These are phyloP conservation scores for Achlya flavicornis DNA, from an alignment of 2,888 invertebrate species.

Conservation along the genomic window DNA sequence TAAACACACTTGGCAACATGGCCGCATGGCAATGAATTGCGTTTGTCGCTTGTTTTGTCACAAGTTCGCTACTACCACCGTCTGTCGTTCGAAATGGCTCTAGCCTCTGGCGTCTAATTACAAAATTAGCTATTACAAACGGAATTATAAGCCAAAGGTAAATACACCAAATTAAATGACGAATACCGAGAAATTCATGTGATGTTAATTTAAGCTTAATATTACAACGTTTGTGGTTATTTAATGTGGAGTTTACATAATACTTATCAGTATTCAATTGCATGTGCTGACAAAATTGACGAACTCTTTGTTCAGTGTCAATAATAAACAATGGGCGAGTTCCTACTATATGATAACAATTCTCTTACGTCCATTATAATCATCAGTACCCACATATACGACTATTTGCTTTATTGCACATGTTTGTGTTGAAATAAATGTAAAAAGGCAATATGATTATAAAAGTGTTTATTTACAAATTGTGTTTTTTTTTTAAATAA, in stretches of 20 bases:
- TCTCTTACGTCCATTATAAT: background rate
- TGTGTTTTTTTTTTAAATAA: slow-evolving; percentile 24
- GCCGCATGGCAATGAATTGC: background rate
- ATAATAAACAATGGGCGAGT: background rate
- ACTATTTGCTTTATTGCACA: background rate
- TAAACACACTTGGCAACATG: background rate
- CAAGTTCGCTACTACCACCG: slow-evolving; percentile 7
- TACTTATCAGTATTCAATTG: background rate
- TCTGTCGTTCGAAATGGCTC: slow-evolving; percentile 7
- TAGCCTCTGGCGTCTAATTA: slow-evolving; percentile 10
- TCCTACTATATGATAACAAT: background rate
- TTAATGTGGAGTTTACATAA: background rate
- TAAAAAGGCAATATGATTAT: background rate
- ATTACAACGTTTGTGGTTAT: slow-evolving; percentile 4
- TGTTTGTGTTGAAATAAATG: background rate
- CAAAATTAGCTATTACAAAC: slow-evolving; percentile 12
- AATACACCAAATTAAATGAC: slow-evolving; percentile 9
- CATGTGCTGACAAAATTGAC: background rate
- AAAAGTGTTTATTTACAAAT: slow-evolving; percentile 43
- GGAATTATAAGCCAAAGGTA: slow-evolving; percentile 9
- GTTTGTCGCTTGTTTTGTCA: slow-evolving; percentile 8
- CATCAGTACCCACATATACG: background rate
- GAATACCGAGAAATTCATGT: slow-evolving; percentile 9
- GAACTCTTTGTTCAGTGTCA: background rate
- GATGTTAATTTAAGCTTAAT: slow-evolving; percentile 11